Base-by-base conservation (phyloP, 2,888 invertebrate genomes). In the Nomada flava region DNA sequence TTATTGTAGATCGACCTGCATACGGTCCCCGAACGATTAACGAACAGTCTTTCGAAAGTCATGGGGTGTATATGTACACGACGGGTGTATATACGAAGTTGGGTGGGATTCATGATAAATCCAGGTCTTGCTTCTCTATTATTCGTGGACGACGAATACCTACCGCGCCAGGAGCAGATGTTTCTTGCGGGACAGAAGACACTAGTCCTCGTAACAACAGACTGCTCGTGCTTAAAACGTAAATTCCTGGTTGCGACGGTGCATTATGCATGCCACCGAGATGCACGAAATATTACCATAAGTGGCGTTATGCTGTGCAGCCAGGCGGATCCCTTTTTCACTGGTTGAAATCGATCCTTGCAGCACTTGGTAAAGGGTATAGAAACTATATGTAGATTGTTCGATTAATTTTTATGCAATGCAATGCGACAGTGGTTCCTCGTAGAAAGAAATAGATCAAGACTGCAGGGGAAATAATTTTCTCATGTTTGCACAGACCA, bases 241-340 rank as follows among this genome's bases (percentile, higher is more conserved):
- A 82, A 87, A 87, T 84, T 84, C 83, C 81, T 50, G 78, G 71
- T 74, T 78, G 73, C 65, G 67, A 20, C 72, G 2, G 70, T 85
- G 78, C 84, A 86, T 85, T 82, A 86, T 86, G 79, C 82, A 84
- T 82, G 78, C 79, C 42, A 53, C 5, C 20, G 67, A 63, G 79
- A 81, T 86, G 75, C 73, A 79, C 74, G 69, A 85, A 83, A 86
- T 87, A 85, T 87, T 86, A 85, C 73, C 83, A 83, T 83, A 85
- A 86, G 71, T 20, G 82, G 82, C 63, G 73, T 69, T 10, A 15
- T n/a, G 70, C 29, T 60, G 36, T 36, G 29, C 36, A 60, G 10
- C 36, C 13, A 10, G 15, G 10, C 29, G 59, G 13, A 60, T 29
- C 18, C 23, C n/a, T 50, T 26, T 64, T 9, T 23, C 9, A 9